Evolutionary conservation across 2,888 invertebrate species (phyloP).

Genomic region (Sarcophaga caerulescens): DNA sequence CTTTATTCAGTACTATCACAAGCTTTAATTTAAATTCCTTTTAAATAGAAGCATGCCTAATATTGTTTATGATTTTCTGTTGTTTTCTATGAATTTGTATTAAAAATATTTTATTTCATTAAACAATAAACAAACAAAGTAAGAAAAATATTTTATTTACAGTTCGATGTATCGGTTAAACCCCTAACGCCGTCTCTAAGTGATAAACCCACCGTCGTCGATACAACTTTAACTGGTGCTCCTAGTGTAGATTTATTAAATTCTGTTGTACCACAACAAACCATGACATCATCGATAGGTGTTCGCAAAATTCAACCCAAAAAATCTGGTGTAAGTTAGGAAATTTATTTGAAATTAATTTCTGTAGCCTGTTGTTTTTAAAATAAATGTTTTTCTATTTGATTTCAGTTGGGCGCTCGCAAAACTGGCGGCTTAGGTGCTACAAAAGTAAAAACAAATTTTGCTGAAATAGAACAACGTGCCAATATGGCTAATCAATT

Average conservation of each 20-base stretch:
- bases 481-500: conserved; percentile 92
- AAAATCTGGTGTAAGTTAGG: conserved; percentile 85
- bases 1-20: background rate
- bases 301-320: conserved; percentile 86
- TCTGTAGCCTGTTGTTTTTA: background rate
- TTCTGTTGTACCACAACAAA: conserved; percentile 72
- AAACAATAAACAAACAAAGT: background rate
- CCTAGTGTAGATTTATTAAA: conserved; percentile 80
- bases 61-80: conserved; percentile 11
- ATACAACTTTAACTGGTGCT: conserved; percentile 72
- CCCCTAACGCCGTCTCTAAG: conserved; percentile 30
- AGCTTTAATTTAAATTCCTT: background rate
- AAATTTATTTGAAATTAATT: background rate
- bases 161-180: conserved; percentile 55
- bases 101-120: background rate
- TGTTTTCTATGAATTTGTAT: background rate
- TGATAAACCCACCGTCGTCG: conserved; percentile 64
- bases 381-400: conserved; percentile 34
- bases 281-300: conserved; percentile 87
- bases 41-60: conserved; percentile 15
- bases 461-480: conserved; percentile 95
- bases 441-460: conserved; percentile 96
- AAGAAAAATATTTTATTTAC: conserved; percentile 9
- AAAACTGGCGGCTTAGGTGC: conserved; percentile 94
- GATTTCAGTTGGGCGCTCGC: conserved; percentile 89